These are phyloP conservation scores for Spermophilus dauricus DNA, from an alignment of 2,113 vertebrate species.

Conservation along the genomic window DNA sequence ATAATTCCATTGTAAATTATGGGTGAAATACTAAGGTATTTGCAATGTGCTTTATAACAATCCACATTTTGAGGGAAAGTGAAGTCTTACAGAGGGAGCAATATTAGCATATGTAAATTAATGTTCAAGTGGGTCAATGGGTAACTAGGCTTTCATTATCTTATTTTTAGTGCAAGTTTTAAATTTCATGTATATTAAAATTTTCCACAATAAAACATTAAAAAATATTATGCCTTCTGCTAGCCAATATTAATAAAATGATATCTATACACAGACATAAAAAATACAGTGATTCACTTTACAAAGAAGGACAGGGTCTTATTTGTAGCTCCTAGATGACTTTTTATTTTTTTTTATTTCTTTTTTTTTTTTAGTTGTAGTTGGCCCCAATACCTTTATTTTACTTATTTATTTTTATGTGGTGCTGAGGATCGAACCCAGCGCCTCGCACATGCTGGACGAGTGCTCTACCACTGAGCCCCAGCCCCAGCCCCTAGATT, in stretches of 20 bases:
- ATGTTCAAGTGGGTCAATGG: not conserved
- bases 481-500: not conserved
- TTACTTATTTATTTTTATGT: too few relatives aligned
- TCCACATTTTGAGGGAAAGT: not conserved
- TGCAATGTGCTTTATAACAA: slow-evolving; percentile 22
- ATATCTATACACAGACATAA: slow-evolving; percentile 22
- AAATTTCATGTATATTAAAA: slow-evolving; percentile 9
- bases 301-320: not conserved
- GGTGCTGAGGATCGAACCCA: too few relatives aligned
- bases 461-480: too few relatives aligned
- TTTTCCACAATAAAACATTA: not conserved
- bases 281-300: slow-evolving; percentile 40
- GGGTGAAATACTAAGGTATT: not conserved
- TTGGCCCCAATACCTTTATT: too few relatives aligned
- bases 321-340: slow-evolving; percentile 39
- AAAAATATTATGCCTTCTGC: not conserved
- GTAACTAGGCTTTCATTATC: not conserved
- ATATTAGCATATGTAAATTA: not conserved
- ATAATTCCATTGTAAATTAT: not conserved
- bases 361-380: too few relatives aligned
- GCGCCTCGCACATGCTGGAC: too few relatives aligned
- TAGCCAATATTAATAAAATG: slow-evolving; percentile 50
- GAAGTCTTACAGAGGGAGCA: not conserved
- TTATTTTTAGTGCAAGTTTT: not conserved
- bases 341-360: not conserved